Evolutionary conservation across 1,140 invertebrate species (phyloP), one percentile per base, ranked within the genome.

Genomic region (Gryon sp.): DNA sequence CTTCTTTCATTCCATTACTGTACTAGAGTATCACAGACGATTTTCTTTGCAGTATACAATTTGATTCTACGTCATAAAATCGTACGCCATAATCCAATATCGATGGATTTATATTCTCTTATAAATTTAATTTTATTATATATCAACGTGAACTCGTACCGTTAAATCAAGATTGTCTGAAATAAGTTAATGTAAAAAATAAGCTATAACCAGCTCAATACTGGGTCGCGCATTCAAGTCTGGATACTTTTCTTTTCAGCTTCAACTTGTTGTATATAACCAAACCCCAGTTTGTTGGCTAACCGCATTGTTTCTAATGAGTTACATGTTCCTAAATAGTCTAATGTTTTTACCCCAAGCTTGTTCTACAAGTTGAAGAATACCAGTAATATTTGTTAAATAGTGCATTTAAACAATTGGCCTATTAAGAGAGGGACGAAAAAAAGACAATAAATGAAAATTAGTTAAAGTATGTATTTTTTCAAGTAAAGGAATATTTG

Each of bases 251-350:
- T 55, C 68, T 72, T 72, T 55, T 38, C 36, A 40, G 57, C 57
- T 63, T 32, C 16, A 20, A 40, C 40, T 1, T 46, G 32, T 14
- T 12, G 36, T 60, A 45, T 45, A 60, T 43, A 60, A 53, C 15
- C 46, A 60, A 53, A 38, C 20, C 7, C 9, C 4, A 19, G 41
- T 24, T 60, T 18, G 7, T 22, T 14, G 30, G 16, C 7, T 48
- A 63, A 63, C 69, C 59, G 41, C 69, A 59, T 65, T 73, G 59
- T 63, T 55, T 73, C 50, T 73, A 73, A 63, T 28, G 55, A 63
- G 50, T 63, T 41, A 63, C 55, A 50, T 40, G 69, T 45, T 63
- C 40, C 34, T 50, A 50, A 63, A 63, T 73, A 41, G 34, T 7
- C 34, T 20, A n/a, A 6, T 14, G 6, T 43, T 59, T 69, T 9